A percentile compares a stretch with the other conserved stretches of the same genome.
Conservation (phyloP, 2,888 invertebrate species). For the Alloscopus bannaensis region DNA sequence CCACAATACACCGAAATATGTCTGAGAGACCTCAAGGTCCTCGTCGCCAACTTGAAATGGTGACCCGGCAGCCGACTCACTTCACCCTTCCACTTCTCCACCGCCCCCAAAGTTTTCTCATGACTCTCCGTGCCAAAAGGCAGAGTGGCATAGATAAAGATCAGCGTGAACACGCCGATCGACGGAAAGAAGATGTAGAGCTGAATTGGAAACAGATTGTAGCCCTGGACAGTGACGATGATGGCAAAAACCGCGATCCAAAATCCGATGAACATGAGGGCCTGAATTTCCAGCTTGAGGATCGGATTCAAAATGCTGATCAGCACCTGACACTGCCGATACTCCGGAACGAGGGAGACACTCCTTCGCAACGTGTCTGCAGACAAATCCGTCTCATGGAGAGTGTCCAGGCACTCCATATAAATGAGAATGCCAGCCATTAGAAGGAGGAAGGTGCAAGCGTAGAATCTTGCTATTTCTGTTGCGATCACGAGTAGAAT, state of each 20-base stretch:
- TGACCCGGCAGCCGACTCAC: neutral
- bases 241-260: neutral
- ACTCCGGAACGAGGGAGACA: neutral
- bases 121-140: slow-evolving; percentile 32
- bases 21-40: neutral
- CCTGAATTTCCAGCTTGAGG: slow-evolving; percentile 16
- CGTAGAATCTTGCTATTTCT: slow-evolving; percentile 6
- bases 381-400: neutral
- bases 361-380: neutral
- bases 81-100: neutral
- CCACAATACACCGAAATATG: slow-evolving; percentile 18
- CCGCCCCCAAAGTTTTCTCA: slow-evolving; percentile 16
- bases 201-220: neutral
- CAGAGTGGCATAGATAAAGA: slow-evolving; percentile 12
- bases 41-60: neutral
- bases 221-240: slow-evolving; percentile 4
- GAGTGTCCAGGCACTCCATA: slow-evolving; percentile 8
- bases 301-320: neutral
- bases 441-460: slow-evolving; percentile 20
- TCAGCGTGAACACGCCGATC: neutral
- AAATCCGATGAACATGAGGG: slow-evolving; percentile 26
- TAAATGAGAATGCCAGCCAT: slow-evolving; percentile 22
- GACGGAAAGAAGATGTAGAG: neutral
- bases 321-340: neutral
- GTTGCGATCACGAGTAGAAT: neutral